These are phyloP conservation scores for Cordilura impudica DNA, from an alignment of 2,888 invertebrate species.

Conservation along the genomic window DNA sequence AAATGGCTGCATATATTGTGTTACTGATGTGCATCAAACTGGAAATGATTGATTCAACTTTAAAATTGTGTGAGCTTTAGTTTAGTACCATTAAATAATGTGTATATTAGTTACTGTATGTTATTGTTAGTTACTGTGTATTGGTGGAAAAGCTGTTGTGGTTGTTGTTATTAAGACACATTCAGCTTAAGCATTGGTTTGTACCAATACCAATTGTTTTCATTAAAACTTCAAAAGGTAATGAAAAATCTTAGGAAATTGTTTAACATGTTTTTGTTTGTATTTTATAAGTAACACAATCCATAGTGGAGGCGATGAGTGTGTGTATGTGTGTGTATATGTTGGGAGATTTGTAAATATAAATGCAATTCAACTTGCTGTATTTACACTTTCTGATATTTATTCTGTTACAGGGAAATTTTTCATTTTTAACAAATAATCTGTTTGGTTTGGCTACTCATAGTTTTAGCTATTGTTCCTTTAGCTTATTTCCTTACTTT, in stretches of 20 bases:
- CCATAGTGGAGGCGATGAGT: not conserved
- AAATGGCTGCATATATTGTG: constrained; percentile 67
- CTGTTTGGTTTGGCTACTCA: not conserved
- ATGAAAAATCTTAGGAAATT: constrained; percentile 6
- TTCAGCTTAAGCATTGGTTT: no score
- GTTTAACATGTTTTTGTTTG: not conserved
- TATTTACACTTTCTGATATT: no score
- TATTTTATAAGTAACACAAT: not conserved
- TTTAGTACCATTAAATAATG: constrained; percentile 62
- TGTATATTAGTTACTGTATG: constrained; percentile 36
- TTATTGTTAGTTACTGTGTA: constrained; percentile 14
- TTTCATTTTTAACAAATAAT: not conserved
- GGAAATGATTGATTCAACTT: constrained; percentile 77
- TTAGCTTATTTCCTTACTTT: constrained; percentile 4
- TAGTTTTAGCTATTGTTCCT: not conserved
- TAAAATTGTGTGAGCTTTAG: constrained; percentile 69
- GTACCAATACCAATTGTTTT: no score
- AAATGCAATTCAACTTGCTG: no score
- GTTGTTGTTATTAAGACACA: constrained; percentile 53
- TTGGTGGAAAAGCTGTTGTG: constrained; percentile 31
- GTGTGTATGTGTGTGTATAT: not conserved
- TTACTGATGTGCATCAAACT: constrained; percentile 76
- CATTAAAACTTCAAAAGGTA: not conserved
- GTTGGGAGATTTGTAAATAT: no score
- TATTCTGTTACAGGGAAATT: not conserved